Conservation (phyloP, 2,797 vertebrate species). For the Argya squamiceps region DNA sequence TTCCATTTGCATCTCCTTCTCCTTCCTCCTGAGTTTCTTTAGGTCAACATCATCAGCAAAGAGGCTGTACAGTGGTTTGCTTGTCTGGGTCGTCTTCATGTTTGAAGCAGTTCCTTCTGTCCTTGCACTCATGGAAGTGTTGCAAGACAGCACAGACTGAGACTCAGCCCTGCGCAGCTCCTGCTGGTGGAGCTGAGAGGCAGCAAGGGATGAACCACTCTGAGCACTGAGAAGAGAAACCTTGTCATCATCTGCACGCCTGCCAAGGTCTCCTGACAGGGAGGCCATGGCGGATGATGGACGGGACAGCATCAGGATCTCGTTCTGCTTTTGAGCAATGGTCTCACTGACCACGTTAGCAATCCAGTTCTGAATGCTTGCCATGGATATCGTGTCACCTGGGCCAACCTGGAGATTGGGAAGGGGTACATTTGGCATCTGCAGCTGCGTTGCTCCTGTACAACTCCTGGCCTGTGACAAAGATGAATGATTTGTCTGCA, state of each 20-base stretch:
- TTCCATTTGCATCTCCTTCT: slow-evolving; percentile 88
- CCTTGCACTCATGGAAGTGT: neutral
- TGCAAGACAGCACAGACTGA: slow-evolving; percentile 74
- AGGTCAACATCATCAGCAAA: slow-evolving; percentile 92
- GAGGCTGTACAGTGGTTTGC: slow-evolving; percentile 90
- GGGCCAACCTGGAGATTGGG: slow-evolving; percentile 81
- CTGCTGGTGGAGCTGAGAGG: slow-evolving; percentile 47
- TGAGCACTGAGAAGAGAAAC: slow-evolving; percentile 78
- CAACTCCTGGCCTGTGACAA: slow-evolving; percentile 77
- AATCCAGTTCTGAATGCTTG: slow-evolving; percentile 96
- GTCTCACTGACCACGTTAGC: slow-evolving; percentile 91
- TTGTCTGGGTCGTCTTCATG: slow-evolving; percentile 78
- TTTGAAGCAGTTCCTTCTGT: slow-evolving; percentile 24
- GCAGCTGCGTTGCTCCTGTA: neutral
- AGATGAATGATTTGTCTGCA: slow-evolving; percentile 80
- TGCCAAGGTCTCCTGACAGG: slow-evolving; percentile 61
- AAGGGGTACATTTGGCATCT: slow-evolving; percentile 69
- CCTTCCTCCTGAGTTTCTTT: slow-evolving; percentile 84
- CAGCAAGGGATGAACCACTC: slow-evolving; percentile 76
- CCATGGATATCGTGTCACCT: slow-evolving; percentile 86
- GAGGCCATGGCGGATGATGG: slow-evolving; percentile 77
- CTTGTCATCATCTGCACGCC: slow-evolving; percentile 80
- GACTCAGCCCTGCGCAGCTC: slow-evolving; percentile 57
- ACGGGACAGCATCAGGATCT: slow-evolving; percentile 82
- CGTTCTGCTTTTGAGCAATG: slow-evolving; percentile 91